Base-by-base conservation (phyloP, 2,888 invertebrate genomes). In the Orthosia gracilis region DNA sequence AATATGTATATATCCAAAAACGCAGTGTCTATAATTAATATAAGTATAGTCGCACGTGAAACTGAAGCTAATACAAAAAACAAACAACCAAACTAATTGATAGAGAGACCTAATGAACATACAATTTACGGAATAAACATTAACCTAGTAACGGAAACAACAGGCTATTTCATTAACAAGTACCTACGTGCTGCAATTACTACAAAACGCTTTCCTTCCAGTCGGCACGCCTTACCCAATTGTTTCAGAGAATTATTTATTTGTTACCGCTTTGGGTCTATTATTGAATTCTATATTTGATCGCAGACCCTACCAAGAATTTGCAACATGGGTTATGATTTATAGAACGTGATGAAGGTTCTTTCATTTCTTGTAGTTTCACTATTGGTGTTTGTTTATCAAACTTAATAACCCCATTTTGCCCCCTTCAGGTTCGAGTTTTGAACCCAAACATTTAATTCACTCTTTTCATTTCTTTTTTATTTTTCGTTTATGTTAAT, bases 161-260 rank as follows among this genome's bases (percentile, higher is more conserved):
- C 52, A 67, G 64, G 40, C 49, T 68, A 55, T 71, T 79, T 73
- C 31, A 73, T 73, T 68, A 72, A 23, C 21, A 59, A 64, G 61
- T 47, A 70, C 50, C 15, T 52, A 73, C 68, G 67, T 76, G 58
- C 21, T 71, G 64, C 75, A 82, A 83, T 73, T 73, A 76, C 52
- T 4, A 23, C 50, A 31, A 64, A 82, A 76, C 65, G 40, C 12
- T 69, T 69, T 31, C n/a, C 66, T 69, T 31, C n/a, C 66, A 52
- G 40, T 68, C 26, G 58, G 52, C 68, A 70, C 62, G 73, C 61
- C 69, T 68, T 62, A 62, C 58, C 49, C 23, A 73, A 76, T 66
- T 70, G 68, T 76, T 73, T 65, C 54, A 72, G 54, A 52, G 62
- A 82, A 76, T 80, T 69, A 63, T 73, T 72, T 69, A 82, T 76